Evolutionary conservation across 2,113 vertebrate genomes (phyloP).

Genomic region (Toxotes jaculatrix): DNA sequence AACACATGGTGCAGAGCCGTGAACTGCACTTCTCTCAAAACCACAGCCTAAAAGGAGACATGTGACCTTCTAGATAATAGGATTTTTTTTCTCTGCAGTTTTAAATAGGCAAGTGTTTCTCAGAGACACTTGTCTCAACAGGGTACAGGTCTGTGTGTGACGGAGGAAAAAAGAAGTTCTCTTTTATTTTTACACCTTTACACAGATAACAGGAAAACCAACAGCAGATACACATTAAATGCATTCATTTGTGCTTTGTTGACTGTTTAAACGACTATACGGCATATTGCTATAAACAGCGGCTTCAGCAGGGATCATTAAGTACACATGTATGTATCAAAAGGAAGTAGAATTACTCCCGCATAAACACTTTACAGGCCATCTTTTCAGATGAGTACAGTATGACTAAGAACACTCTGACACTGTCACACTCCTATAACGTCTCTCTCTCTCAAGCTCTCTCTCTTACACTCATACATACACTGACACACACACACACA

Average conservation of each 20-base stretch:
- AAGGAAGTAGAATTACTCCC: constrained; percentile 51
- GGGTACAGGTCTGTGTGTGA: constrained; percentile 5
- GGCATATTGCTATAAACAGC: constrained; percentile 21
- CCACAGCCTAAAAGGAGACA: constrained; percentile 74
- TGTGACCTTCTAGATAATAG: constrained; percentile 75
- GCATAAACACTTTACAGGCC: constrained; percentile 47
- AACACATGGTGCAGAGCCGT: constrained; percentile 56
- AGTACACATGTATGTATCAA: constrained; percentile 19
- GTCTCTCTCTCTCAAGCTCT: constrained; percentile 19
- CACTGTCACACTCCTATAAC: constrained; percentile 19
- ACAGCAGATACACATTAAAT: constrained; percentile 25
- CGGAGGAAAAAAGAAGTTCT: constrained; percentile 7
- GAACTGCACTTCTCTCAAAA: constrained; percentile 68
- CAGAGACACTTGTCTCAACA: constrained; percentile 33
- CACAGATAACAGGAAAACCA: constrained; percentile 17
- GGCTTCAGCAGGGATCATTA: background rate
- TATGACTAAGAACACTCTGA: constrained; percentile 55
- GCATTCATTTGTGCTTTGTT: background rate
- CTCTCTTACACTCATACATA: background rate
- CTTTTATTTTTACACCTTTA: constrained; percentile 65
- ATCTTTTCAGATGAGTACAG: constrained; percentile 58
- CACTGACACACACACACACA: constrained; percentile 9
- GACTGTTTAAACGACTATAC: constrained; percentile 5
- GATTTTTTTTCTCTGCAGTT: constrained; percentile 53
- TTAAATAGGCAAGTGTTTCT: constrained; percentile 53